Evolutionary conservation across 2,113 vertebrate genomes (phyloP).

Genomic region (Melanerpes aurifrons): DNA sequence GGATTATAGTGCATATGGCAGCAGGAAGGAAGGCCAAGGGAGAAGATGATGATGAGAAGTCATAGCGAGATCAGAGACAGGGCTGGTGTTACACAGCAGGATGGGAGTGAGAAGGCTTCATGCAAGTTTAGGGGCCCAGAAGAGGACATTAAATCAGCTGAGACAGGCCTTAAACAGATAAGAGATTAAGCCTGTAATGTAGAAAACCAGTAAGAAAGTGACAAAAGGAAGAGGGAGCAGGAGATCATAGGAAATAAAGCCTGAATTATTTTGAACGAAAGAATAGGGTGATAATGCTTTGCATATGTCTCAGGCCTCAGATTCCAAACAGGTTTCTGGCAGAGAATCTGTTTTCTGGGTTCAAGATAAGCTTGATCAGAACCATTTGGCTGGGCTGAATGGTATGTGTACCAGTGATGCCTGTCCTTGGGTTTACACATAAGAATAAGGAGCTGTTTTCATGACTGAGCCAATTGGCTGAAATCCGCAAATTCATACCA

Average conservation of each 20-base stretch:
- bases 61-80: not conserved
- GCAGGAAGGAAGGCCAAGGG: not conserved
- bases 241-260: not conserved
- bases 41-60: not conserved
- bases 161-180: not conserved
- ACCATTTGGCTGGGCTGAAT: not conserved
- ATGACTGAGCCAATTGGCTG: not conserved
- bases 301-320: not conserved
- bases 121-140: slow-evolving; percentile 4
- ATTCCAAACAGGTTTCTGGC: slow-evolving; percentile 7
- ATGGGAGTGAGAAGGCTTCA: not conserved
- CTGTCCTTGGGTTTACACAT: fast-evolving
- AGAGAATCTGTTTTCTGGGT: not conserved
- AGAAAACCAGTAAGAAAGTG: not conserved
- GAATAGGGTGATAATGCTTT: not conserved
- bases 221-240: not conserved
- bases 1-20: not conserved
- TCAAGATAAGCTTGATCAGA: not conserved
- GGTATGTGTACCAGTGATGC: not conserved
- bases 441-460: not conserved
- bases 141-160: not conserved
- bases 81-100: fast-evolving
- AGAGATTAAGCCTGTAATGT: not conserved
- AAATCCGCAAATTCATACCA: not conserved
- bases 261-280: not conserved